A percentile compares a stretch with the other conserved stretches of the same genome.
These are phyloP conservation scores for Elysia chlorotica DNA, from an alignment of 1,140 invertebrate genomes.

Conservation along the genomic window DNA sequence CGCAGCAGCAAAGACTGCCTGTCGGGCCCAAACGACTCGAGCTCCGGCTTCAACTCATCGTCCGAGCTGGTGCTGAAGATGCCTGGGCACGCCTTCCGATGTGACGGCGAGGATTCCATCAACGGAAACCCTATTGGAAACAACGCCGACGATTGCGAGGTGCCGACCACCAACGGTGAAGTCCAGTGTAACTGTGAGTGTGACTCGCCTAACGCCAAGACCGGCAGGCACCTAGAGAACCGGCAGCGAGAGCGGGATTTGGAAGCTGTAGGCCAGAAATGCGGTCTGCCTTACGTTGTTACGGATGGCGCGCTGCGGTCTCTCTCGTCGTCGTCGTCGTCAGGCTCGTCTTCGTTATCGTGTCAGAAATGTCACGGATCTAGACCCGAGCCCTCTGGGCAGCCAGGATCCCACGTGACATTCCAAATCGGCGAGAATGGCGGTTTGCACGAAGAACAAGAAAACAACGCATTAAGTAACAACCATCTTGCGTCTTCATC, in stretches of 20 bases:
- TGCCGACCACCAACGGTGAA: no score
- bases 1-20: no score
- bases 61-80: conserved; percentile 13
- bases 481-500: no score
- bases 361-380: conserved; percentile 12
- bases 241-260: background rate
- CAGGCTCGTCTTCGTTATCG: no score
- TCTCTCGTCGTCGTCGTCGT: no score
- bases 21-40: no score
- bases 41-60: no score
- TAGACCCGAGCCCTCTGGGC: no score
- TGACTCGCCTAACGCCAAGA: no score
- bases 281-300: conserved; percentile 21
- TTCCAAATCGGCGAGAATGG: background rate
- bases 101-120: background rate
- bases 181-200: no score
- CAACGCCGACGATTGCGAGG: background rate
- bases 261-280: background rate
- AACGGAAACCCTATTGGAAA: background rate
- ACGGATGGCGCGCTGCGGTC: conserved; percentile 19
- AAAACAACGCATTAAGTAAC: no score
- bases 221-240: background rate
- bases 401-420: background rate
- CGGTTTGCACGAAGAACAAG: no score
- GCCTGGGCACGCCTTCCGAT: background rate